A percentile compares a stretch with the other conserved stretches of the same genome.
These are phyloP conservation scores for Crenichthys baileyi DNA, from an alignment of 2,797 vertebrate species.

Conservation along the genomic window DNA sequence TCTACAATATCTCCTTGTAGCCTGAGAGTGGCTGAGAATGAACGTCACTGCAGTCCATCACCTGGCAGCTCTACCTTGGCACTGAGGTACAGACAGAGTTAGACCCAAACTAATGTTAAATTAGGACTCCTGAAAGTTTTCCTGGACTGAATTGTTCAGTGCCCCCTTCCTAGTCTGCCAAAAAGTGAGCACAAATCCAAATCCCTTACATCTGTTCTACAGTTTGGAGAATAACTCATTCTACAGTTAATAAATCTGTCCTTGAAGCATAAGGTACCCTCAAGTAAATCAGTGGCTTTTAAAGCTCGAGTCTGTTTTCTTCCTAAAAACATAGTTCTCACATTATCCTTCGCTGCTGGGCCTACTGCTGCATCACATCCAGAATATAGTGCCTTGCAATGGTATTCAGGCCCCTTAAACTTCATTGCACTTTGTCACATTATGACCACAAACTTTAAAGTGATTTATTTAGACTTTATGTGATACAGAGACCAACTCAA, in stretches of 20 bases:
- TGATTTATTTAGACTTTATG: not conserved
- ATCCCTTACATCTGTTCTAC: conserved; percentile 52
- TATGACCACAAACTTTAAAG: not conserved
- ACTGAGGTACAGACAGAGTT: conserved; percentile 24
- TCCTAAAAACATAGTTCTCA: conserved; percentile 12
- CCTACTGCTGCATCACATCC: conserved; percentile 15
- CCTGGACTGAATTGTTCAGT: conserved; percentile 35
- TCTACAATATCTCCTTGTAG: conserved; percentile 21
- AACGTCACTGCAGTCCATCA: conserved; percentile 56
- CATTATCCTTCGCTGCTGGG: not conserved
- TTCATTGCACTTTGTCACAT: not conserved
- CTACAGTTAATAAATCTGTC: conserved; percentile 63
- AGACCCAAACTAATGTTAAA: conserved; percentile 33
- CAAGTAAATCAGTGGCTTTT: conserved; percentile 37
- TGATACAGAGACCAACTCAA: not conserved
- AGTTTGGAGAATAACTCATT: conserved; percentile 37
- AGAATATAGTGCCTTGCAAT: not conserved
- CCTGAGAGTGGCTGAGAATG: conserved; percentile 14
- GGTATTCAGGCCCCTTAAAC: not conserved
- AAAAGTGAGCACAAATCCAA: conserved; percentile 42
- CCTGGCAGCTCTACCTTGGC: conserved; percentile 43
- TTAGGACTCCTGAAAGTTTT: conserved; percentile 38
- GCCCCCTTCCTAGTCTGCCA: conserved; percentile 28
- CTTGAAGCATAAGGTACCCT: conserved; percentile 48
- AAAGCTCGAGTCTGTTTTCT: conserved; percentile 33